Percentiles rank a stretch among this genome's conserved stretches.
Evolutionary conservation across 1,140 invertebrate genomes (phyloP).

Genomic region (Cecropterus lyciades): DNA sequence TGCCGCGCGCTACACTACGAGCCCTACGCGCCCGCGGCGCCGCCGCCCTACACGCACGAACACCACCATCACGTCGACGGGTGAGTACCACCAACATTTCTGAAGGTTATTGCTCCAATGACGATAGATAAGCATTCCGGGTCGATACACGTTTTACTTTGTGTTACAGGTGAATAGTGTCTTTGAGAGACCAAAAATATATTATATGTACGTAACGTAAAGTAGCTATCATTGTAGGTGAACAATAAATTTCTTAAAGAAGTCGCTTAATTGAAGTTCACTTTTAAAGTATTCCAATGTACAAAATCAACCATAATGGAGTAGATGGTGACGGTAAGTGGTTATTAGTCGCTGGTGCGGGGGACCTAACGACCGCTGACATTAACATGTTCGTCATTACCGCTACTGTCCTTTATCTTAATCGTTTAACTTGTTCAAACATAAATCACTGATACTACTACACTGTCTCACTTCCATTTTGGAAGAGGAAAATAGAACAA

Average conservation of each 20-base stretch:
- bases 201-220: no score
- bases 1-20: constrained; percentile 69
- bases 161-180: no score
- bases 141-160: no score
- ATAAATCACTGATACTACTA: constrained; percentile 1
- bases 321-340: constrained; percentile 20
- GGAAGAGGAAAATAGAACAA: no score
- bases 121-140: not conserved
- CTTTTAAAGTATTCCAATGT: constrained; percentile 27
- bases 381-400: constrained; percentile 26
- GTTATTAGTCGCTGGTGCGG: constrained; percentile 5
- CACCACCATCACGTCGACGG: constrained; percentile 63
- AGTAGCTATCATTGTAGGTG: not conserved
- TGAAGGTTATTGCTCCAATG: not conserved
- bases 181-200: no score
- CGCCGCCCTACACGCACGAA: constrained; percentile 59
- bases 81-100: constrained; percentile 52
- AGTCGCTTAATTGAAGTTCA: constrained; percentile 16
- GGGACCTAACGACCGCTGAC: constrained; percentile 23
- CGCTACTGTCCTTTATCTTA: constrained; percentile 35
- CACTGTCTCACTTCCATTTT: no score
- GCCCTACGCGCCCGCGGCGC: constrained; percentile 52
- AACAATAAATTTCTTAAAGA: not conserved
- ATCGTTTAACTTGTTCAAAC: constrained; percentile 25
- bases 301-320: constrained; percentile 5